Percentiles rank a stretch among this genome's conserved stretches.
These are phyloP conservation scores for Desmodus rotundus DNA, from an alignment of 2,113 vertebrate species.

Conservation along the genomic window DNA sequence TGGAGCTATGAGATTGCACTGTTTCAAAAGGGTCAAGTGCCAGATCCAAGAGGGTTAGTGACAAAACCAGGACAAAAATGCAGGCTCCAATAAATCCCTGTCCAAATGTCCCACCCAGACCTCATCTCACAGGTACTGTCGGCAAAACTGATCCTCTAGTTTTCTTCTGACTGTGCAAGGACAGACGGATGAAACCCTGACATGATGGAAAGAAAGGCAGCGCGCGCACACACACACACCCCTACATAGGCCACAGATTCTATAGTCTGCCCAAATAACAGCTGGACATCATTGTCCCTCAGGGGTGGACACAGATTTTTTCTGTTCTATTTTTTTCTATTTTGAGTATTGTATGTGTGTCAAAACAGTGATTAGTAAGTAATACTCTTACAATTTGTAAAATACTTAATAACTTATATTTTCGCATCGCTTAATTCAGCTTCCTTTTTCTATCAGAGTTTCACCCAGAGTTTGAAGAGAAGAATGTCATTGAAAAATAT, in stretches of 20 bases:
- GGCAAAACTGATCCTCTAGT: background rate
- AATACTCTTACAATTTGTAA: background rate
- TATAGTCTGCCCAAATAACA: background rate
- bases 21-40: background rate
- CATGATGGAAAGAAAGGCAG: background rate
- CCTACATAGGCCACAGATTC: background rate
- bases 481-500: constrained; percentile 95
- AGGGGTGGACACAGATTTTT: background rate
- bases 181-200: background rate
- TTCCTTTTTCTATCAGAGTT: constrained; percentile 85
- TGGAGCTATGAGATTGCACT: background rate
- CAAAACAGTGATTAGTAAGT: background rate
- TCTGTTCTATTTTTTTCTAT: background rate
- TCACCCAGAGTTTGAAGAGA: constrained; percentile 97
- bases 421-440: constrained; percentile 15
- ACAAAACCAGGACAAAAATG: background rate
- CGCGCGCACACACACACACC: background rate
- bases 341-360: background rate
- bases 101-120: background rate
- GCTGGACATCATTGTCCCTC: background rate
- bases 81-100: background rate
- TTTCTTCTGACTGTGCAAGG: background rate
- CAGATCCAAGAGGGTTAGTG: background rate
- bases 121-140: background rate
- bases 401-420: background rate